These are phyloP conservation scores for Oryzias curvinotus DNA, from an alignment of 2,113 vertebrate genomes.

Conservation along the genomic window DNA sequence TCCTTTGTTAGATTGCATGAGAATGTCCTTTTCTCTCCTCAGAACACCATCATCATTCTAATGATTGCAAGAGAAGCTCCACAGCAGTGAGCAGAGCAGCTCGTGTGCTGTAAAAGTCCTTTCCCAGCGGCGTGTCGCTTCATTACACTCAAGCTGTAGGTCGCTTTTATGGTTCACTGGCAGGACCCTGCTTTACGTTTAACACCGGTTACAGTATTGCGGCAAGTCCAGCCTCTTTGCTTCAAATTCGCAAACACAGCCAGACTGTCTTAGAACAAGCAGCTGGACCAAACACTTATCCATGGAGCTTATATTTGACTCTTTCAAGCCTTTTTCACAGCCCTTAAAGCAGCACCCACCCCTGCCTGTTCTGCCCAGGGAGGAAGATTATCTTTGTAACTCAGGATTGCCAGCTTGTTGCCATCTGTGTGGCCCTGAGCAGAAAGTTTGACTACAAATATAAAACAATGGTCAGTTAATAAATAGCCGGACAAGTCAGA, in stretches of 20 bases:
- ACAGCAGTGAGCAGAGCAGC: neutral
- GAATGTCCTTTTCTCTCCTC: too few relatives aligned
- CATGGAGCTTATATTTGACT: conserved; percentile 17
- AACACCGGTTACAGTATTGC: conserved; percentile 39
- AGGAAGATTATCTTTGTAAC: conserved; percentile 61
- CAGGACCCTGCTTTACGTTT: conserved; percentile 43
- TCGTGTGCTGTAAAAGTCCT: conserved; percentile 19
- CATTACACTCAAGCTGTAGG: conserved; percentile 31
- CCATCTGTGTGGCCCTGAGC: conserved; percentile 30
- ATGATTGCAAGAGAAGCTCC: too few relatives aligned
- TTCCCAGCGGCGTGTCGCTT: conserved; percentile 33
- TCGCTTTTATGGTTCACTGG: conserved; percentile 33
- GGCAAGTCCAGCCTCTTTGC: conserved; percentile 29
- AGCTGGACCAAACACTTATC: conserved; percentile 33
- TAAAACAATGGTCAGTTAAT: too few relatives aligned
- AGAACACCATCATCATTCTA: too few relatives aligned
- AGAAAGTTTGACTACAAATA: conserved; percentile 27
- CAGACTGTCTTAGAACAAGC: conserved; percentile 28
- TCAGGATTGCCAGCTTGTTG: conserved; percentile 50
- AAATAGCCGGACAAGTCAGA: too few relatives aligned
- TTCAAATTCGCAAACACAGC: conserved; percentile 22
- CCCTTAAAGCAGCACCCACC: conserved; percentile 41
- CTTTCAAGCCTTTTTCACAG: conserved; percentile 74
- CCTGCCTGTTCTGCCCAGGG: conserved; percentile 33
- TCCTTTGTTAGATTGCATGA: too few relatives aligned